Evolutionary conservation across 2,797 vertebrate species (phyloP).

Genomic region (Labroides dimidiatus): DNA sequence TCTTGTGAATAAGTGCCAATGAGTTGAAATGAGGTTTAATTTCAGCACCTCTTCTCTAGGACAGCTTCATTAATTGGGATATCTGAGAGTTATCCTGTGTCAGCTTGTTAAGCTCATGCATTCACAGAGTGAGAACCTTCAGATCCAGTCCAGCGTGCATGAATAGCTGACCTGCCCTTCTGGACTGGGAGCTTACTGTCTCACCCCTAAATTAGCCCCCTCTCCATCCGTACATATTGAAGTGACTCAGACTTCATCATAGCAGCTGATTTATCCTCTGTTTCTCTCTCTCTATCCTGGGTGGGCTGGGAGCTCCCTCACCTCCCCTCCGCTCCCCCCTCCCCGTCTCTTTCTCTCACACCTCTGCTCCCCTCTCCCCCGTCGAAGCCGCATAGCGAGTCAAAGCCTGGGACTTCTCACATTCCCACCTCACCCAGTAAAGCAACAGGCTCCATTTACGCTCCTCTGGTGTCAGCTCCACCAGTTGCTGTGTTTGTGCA

Average conservation of each 20-base stretch:
- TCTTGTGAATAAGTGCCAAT: background rate
- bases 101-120: conserved; percentile 29
- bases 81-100: conserved; percentile 26
- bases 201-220: conserved; percentile 37
- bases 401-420: conserved; percentile 77
- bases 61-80: conserved; percentile 28
- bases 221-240: conserved; percentile 35
- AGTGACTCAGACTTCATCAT: conserved; percentile 30
- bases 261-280: conserved; percentile 68
- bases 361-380: conserved; percentile 12
- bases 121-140: conserved; percentile 21
- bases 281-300: conserved; percentile 72
- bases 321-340: conserved; percentile 14
- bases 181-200: conserved; percentile 16
- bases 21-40: conserved; percentile 13
- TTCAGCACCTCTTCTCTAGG: conserved; percentile 8
- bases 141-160: conserved; percentile 25
- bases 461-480: conserved; percentile 69
- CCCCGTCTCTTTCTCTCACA: conserved; percentile 7
- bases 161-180: conserved; percentile 20
- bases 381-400: conserved; percentile 54
- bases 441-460: conserved; percentile 83
- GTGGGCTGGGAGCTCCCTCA: conserved; percentile 28
- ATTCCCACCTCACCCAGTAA: conserved; percentile 82
- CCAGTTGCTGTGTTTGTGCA: conserved; percentile 84